Base-by-base conservation (phyloP, 2,113 vertebrate species). In the Aegithalos caudatus region DNA sequence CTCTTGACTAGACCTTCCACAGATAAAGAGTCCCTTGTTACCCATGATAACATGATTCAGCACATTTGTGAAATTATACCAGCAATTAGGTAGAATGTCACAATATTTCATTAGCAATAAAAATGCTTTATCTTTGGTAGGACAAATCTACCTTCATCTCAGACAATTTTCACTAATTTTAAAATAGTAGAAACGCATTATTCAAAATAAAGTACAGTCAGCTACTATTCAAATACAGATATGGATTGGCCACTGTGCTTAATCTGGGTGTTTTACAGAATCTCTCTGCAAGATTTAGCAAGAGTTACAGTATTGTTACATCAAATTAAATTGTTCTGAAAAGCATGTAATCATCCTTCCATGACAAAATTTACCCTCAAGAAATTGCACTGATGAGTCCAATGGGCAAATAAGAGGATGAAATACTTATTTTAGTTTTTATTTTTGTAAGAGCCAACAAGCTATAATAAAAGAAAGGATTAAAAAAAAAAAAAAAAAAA, bases 241-340 rank as follows among this genome's bases (percentile, higher is more conserved):
- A 65, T 1, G 11, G 56, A 44, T 44, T 90, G 29, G 44, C 50
- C 86, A 72, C 48, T 88, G 37, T 0, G 0, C 48, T 76, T 92
- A 70, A 81, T 94, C 54, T 83, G 62, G 81, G 38, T 92, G 65
- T 70, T 86, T 38, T 82, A 93, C 71, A 87, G 73, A 81, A 79
- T 85, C 33, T 74, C 72, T 88, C 69, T 88, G 87, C 89, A 95
- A 90, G 91, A 95, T 90, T 94, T 95, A 93, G 74, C 81, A 91
- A 74, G 90, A 78, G 89, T 54, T 86, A 91, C 79, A 74, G 51
- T 88, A 97, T 86, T 95, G 71, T 86, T 95, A 72, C 51, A 94
- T 90, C 93, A 96, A 95, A 97, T 83, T 82, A 96, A 97, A 95
- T 42, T 73, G 67, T 88, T 96, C 92, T 91, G 88, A 96, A 97